Evolutionary conservation across 2,888 invertebrate species (phyloP), one percentile per base, ranked within the genome.

Genomic region (Agonopterix arenella): DNA sequence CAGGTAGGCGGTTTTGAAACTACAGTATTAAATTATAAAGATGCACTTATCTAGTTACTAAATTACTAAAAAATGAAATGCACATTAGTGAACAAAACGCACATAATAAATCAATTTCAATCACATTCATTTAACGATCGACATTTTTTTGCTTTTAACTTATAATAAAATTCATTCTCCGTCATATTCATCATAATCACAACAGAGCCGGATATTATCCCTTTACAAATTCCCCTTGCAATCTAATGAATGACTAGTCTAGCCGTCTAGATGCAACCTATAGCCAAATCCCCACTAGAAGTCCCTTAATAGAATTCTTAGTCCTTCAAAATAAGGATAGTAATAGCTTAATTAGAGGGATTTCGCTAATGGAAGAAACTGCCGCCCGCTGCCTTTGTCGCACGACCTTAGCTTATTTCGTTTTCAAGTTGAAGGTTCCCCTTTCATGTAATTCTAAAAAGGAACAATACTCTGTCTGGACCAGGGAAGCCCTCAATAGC

Each of bases 381-480:
- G 62, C 57, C 60, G 63, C 61, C 70, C 68, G 62, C 59, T 52
- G 55, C 52, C 63, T 77, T 81, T 82, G 70, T 80, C 52, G 16
- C 50, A 51, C 77, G 84, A 86, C 86, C 88, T 88, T 85, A 84
- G 73, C 76, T 76, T 80, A 79, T 77, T 78, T 70, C 58, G 67
- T 63, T 75, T 76, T 82, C 84, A 85, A 85, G 85, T 86, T 86
- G 82, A 88, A 86, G 85, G 86, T 84, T 77, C 68, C 61, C 76
- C 52, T 76, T 84, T 81, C 70, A 82, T 52, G 58, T 49, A 46
- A 53, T 63, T 66, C 62, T 73, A 70, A 70, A 69, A 71, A 70
- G 69, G 65, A 73, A 74, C 71, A 73, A 68, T 64, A 54, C 51
- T 10, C 11, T 66, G 80, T 80, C 76, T 81, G 80, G 70, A 53